Percentiles rank a stretch among this genome's conserved stretches.
These are phyloP conservation scores for Festucalex cinctus DNA, from an alignment of 2,113 vertebrate genomes.

Conservation along the genomic window DNA sequence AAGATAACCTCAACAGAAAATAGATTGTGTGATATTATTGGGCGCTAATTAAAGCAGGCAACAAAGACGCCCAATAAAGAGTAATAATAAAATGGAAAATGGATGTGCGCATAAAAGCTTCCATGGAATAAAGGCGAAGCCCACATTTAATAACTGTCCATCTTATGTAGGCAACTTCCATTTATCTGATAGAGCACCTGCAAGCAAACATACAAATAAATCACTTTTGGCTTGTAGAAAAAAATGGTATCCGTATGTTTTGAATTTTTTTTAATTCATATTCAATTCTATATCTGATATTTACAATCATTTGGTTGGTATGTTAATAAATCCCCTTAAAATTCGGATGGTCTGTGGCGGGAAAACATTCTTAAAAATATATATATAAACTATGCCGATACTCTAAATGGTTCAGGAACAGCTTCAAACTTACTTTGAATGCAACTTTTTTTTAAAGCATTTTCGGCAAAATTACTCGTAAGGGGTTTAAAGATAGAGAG, in stretches of 20 bases:
- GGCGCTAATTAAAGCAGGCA: constrained; percentile 10
- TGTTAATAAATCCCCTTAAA: too few species aligned
- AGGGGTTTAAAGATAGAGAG: constrained; percentile 29
- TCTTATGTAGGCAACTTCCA: constrained; percentile 9
- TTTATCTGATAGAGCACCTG: constrained; percentile 14
- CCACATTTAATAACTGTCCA: constrained; percentile 3
- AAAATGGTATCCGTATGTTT: too few species aligned
- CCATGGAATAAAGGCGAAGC: constrained; percentile 2
- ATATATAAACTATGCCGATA: too few species aligned
- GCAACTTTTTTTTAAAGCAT: too few species aligned
- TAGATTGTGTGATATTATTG: neutral
- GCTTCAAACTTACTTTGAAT: too few species aligned
- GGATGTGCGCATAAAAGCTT: constrained; percentile 10
- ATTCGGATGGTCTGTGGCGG: too few species aligned
- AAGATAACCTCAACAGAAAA: neutral
- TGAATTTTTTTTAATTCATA: too few species aligned
- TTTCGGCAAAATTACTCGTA: too few species aligned
- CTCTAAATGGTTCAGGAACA: too few species aligned
- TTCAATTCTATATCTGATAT: neutral
- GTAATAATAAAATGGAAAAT: constrained; percentile 3
- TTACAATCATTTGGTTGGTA: neutral
- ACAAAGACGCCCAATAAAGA: neutral
- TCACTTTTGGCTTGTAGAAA: too few species aligned
- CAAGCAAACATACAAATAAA: constrained; percentile 12
- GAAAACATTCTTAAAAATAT: too few species aligned